Evolutionary conservation across 64 coral and sea anemone genomes (phyloP).

Genomic region (Orbicella faveolata): DNA sequence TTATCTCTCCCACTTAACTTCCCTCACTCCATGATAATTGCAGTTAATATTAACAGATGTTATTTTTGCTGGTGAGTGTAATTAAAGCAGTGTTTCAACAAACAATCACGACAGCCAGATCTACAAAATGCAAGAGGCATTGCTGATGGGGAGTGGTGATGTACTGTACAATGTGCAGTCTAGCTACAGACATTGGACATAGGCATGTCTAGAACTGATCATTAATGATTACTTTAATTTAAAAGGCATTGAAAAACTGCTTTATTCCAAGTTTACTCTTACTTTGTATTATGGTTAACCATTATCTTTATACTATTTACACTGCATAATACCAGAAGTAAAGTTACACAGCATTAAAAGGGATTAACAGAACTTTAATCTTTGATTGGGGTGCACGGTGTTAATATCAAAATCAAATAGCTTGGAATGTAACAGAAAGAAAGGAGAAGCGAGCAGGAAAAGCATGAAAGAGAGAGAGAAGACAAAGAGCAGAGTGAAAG

Average conservation of each 20-base stretch:
- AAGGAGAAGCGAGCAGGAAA: neutral
- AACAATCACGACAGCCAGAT: neutral
- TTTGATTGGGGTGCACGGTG: neutral
- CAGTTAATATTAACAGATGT: neutral
- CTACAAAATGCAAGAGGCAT: neutral
- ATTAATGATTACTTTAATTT: neutral
- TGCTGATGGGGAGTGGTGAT: too few species aligned
- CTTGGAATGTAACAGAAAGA: constrained; percentile 1
- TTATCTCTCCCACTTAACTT: neutral
- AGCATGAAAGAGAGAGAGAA: neutral
- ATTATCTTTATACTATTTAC: neutral
- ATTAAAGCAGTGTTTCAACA: neutral
- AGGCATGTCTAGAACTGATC: neutral
- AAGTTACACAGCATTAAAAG: constrained; percentile 32
- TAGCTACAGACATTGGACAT: neutral
- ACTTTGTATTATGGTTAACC: neutral
- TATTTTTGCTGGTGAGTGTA: neutral
- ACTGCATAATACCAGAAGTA: neutral
- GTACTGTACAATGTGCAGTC: neutral
- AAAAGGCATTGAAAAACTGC: neutral
- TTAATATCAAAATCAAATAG: neutral
- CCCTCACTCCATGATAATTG: neutral
- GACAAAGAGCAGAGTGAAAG: neutral
- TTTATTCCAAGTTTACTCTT: neutral
- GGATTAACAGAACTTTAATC: neutral